These are phyloP conservation scores for Automeris io DNA, from an alignment of 2,888 invertebrate species.

Conservation along the genomic window DNA sequence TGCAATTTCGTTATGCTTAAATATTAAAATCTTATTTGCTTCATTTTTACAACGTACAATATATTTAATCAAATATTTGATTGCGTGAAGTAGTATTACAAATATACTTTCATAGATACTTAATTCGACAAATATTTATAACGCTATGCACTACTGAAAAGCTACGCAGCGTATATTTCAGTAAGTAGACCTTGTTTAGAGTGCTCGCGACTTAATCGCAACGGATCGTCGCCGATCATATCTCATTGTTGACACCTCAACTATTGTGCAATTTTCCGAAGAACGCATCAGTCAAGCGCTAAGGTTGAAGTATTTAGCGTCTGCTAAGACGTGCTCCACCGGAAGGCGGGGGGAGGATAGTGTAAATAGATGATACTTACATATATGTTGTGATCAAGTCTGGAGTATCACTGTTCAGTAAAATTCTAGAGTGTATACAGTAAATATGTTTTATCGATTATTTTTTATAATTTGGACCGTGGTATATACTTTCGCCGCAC, in stretches of 20 bases:
- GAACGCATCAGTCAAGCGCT: conserved; percentile 66
- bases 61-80: neutral
- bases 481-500: conserved; percentile 38
- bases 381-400: conserved; percentile 64
- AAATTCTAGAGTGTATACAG: conserved; percentile 48
- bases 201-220: conserved; percentile 39
- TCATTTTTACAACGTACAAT: neutral
- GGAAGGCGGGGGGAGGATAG: conserved; percentile 70
- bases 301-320: conserved; percentile 76
- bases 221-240: conserved; percentile 49
- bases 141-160: conserved; percentile 23
- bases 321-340: conserved; percentile 53
- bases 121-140: conserved; percentile 5
- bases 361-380: conserved; percentile 73
- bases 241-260: conserved; percentile 64
- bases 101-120: conserved; percentile 19
- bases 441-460: conserved; percentile 48
- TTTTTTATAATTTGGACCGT: conserved; percentile 34
- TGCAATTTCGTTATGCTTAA: too few relatives aligned
- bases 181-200: conserved; percentile 29
- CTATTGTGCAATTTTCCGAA: conserved; percentile 71
- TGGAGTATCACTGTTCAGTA: conserved; percentile 62
- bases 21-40: neutral
- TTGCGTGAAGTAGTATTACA: neutral
- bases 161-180: conserved; percentile 18